Percentiles rank a stretch among this genome's conserved stretches.
These are phyloP conservation scores for Sebastes trivittatus DNA, from an alignment of 2,797 vertebrate species.

Conservation along the genomic window DNA sequence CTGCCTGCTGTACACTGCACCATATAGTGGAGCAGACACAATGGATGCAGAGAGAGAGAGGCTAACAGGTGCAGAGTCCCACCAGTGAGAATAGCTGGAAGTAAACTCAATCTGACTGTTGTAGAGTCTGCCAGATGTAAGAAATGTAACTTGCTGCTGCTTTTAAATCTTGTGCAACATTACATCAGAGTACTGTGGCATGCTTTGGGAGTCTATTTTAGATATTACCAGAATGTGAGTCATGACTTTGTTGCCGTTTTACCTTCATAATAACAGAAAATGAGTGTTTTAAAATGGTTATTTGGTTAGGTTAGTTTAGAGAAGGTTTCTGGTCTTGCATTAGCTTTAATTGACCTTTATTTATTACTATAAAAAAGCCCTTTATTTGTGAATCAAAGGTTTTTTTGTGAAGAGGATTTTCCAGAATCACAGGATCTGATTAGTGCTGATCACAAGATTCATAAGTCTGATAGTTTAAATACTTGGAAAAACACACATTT, in stretches of 20 bases:
- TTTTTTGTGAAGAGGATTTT: background rate
- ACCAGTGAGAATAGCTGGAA: slow-evolving; percentile 33
- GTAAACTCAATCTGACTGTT: slow-evolving; percentile 19
- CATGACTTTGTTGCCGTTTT: background rate
- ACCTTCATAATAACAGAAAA: background rate
- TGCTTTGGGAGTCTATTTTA: background rate
- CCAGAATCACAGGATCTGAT: background rate
- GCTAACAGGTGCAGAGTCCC: slow-evolving; percentile 80
- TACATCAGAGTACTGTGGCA: background rate
- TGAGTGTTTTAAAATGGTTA: background rate
- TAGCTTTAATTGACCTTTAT: background rate
- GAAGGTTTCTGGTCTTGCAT: background rate
- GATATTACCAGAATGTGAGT: slow-evolving; percentile 19
- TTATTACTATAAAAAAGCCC: background rate
- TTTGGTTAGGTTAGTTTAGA: background rate
- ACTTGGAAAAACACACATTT: slow-evolving; percentile 4
- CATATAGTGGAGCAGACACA: background rate
- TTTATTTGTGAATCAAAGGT: no score
- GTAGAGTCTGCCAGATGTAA: background rate
- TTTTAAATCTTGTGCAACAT: slow-evolving; percentile 1
- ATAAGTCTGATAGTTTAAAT: background rate
- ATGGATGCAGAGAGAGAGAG: slow-evolving; percentile 44
- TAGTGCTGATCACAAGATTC: slow-evolving; percentile 9
- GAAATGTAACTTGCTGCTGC: background rate
- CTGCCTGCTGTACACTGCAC: slow-evolving; percentile 32